Conservation (phyloP, 2,113 vertebrate species). For the Chloropsis cyanopogon region DNA sequence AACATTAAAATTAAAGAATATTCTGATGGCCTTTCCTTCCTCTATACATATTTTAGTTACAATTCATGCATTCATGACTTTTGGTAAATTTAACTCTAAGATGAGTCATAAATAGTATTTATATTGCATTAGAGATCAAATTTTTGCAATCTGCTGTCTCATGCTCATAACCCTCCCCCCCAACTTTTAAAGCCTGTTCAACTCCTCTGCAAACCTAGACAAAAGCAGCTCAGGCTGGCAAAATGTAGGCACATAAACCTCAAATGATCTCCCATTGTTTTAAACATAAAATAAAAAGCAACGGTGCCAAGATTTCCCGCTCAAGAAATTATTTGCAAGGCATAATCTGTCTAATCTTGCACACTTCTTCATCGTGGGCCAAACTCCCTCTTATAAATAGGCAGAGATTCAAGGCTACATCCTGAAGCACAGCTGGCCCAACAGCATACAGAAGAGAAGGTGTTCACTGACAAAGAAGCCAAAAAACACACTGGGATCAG, state of each 20-base stretch:
- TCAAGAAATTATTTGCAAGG: neutral
- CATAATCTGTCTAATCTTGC: neutral
- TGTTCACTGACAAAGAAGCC: neutral
- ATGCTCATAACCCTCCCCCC: neutral
- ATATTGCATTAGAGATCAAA: constrained; percentile 45
- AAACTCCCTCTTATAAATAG: neutral
- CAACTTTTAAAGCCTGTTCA: constrained; percentile 15
- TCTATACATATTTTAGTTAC: constrained; percentile 44
- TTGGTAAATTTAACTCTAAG: constrained; percentile 57
- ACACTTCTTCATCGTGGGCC: neutral
- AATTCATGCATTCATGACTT: constrained; percentile 64
- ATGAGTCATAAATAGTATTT: constrained; percentile 48
- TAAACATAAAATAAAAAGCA: neutral
- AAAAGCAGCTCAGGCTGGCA: constrained; percentile 8
- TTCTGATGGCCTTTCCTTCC: constrained; percentile 53
- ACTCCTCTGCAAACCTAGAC: neutral
- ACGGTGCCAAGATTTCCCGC: neutral
- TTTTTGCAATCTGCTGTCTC: neutral
- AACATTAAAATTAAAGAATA: constrained; percentile 24
- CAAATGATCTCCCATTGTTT: neutral
- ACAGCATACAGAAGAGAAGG: neutral
- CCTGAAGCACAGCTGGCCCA: neutral
- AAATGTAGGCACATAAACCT: constrained; percentile 31
- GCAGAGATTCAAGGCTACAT: neutral
- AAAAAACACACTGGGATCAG: neutral